Conservation (phyloP, 2,888 invertebrate genomes). For the Adela reaumurella region DNA sequence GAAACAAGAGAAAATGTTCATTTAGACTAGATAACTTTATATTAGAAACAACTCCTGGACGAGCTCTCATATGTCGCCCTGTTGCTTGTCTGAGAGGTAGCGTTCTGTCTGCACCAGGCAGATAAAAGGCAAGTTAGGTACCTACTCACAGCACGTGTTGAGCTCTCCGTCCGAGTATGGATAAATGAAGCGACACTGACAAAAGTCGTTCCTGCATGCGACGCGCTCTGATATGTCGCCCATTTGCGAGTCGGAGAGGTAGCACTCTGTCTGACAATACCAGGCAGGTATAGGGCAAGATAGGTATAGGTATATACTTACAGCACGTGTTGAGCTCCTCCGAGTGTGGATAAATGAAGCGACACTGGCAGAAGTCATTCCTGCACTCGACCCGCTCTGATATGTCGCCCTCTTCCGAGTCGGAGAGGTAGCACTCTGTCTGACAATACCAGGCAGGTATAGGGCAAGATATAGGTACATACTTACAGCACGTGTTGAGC, state of each 20-base stretch:
- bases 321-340: conserved; percentile 31
- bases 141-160: conserved; percentile 27
- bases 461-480: no score
- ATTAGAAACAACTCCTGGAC: no score
- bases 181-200: conserved; percentile 33
- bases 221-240: conserved; percentile 18
- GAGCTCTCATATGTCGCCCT: no score
- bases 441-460: no score
- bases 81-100: no score
- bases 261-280: conserved; percentile 39
- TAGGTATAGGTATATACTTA: no score
- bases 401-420: conserved; percentile 15
- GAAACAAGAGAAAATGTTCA: no score
- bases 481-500: conserved; percentile 28
- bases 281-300: no score
- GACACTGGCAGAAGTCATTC: conserved; percentile 38
- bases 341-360: conserved; percentile 27
- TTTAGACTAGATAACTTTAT: no score
- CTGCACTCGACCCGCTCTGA: conserved; percentile 30
- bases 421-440: conserved; percentile 33
- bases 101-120: no score
- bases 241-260: no score
- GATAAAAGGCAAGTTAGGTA: no score
- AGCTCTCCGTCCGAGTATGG: conserved; percentile 28
- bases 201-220: conserved; percentile 35